phyloP scores from a whole-genome alignment of 2,797 vertebrate genomes.

The Cichlasoma orientale region DNA sequence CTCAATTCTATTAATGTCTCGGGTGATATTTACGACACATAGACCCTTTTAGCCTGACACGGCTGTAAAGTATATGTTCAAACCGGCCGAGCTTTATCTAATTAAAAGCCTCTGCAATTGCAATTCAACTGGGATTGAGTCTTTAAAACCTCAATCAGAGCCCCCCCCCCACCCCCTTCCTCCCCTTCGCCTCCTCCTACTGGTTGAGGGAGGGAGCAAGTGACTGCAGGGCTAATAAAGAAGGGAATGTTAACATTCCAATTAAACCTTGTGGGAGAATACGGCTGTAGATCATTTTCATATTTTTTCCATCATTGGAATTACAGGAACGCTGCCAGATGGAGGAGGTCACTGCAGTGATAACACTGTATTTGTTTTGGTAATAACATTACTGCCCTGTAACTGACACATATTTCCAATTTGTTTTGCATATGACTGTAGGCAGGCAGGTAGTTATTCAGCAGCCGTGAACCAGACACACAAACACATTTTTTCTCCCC shows the following conservation, averaged over 20 bases:
- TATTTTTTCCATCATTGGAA: conserved; percentile 33
- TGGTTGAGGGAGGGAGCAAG: conserved; percentile 25
- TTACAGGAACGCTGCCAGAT: conserved; percentile 29
- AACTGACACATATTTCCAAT: background rate
- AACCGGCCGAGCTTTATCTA: conserved; percentile 78
- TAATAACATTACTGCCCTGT: background rate
- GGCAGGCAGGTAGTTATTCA: background rate
- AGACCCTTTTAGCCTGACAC: conserved; percentile 73
- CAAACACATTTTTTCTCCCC: background rate
- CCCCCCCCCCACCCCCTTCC: background rate
- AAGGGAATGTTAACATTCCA: conserved; percentile 67
- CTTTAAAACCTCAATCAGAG: conserved; percentile 76
- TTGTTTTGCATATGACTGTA: background rate
- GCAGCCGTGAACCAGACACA: background rate
- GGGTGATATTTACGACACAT: conserved; percentile 73
- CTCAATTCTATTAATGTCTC: conserved; percentile 79
- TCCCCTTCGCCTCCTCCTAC: background rate
- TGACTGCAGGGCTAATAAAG: conserved; percentile 65
- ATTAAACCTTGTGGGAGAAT: conserved; percentile 56
- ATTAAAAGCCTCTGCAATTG: conserved; percentile 79
- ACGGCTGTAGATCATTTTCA: conserved; percentile 43
- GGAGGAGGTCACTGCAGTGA: conserved; percentile 39
- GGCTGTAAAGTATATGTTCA: conserved; percentile 76
- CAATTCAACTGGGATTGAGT: conserved; percentile 75
- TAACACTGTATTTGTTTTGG: conserved; percentile 27